Evolutionary conservation across 2,113 vertebrate species (phyloP).

Genomic region (Toxostoma redivivum): DNA sequence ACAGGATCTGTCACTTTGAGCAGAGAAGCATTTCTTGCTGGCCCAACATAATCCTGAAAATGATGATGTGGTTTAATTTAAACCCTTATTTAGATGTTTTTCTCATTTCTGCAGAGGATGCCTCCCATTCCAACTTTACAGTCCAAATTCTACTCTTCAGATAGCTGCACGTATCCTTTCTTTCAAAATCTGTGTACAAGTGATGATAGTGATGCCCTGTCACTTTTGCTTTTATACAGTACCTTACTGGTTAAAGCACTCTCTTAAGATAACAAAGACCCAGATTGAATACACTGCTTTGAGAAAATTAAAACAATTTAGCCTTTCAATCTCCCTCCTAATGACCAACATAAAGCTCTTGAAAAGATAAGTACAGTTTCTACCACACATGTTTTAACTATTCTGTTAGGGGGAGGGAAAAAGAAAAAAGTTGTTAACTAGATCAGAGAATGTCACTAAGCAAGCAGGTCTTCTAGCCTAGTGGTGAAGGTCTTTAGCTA

Average conservation of each 20-base stretch:
- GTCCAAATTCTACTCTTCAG: neutral
- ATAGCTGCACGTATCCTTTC: neutral
- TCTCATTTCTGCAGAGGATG: neutral
- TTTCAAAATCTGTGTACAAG: neutral
- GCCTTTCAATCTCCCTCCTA: neutral
- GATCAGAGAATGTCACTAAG: neutral
- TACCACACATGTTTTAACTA: neutral
- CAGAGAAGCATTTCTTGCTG: neutral
- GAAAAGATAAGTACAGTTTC: neutral
- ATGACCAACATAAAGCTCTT: neutral
- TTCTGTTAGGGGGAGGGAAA: accelerated
- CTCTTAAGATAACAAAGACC: neutral
- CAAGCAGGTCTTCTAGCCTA: neutral
- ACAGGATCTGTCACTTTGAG: neutral
- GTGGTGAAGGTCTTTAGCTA: neutral
- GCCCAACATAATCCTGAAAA: neutral
- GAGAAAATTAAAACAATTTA: neutral
- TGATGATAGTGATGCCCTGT: neutral
- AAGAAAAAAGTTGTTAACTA: neutral
- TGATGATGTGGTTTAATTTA: neutral
- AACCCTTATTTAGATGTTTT: neutral
- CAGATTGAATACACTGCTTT: neutral
- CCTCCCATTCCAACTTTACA: neutral
- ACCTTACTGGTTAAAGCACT: neutral
- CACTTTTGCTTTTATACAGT: neutral